Conservation (phyloP, 2,113 vertebrate species). For the Leptobrachium ailaonicum region DNA sequence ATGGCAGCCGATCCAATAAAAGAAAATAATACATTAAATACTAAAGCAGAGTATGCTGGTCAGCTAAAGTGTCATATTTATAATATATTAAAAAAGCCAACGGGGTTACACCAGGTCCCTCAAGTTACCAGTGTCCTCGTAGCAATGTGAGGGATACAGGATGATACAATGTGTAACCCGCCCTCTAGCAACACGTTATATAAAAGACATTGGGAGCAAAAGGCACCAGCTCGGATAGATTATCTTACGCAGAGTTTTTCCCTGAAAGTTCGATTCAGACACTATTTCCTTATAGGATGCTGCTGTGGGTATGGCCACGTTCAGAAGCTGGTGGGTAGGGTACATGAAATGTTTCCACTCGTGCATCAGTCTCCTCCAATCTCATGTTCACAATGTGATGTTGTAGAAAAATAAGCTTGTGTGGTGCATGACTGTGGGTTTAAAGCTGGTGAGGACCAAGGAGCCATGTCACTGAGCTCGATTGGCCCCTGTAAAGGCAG, state of each 20-base stretch:
- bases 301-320: background rate
- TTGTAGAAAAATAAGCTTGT: background rate
- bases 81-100: background rate
- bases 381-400: background rate
- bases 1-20: no score
- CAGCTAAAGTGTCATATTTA: background rate
- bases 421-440: background rate
- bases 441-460: conserved; percentile 34
- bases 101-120: background rate
- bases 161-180: background rate
- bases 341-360: conserved; percentile 17
- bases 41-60: background rate
- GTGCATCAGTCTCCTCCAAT: background rate
- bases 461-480: background rate
- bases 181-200: background rate
- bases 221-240: conserved; percentile 34
- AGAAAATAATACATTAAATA: background rate
- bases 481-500: conserved; percentile 23
- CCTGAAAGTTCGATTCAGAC: conserved; percentile 26
- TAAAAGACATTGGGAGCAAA: conserved; percentile 16
- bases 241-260: conserved; percentile 38
- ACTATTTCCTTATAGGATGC: background rate
- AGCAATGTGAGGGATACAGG: background rate
- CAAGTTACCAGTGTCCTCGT: background rate
- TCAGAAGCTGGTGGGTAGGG: background rate